Percentiles rank a stretch among this genome's conserved stretches.
phyloP scores from a whole-genome alignment of 2,888 invertebrate genomes.

The Bellardia bayeri region DNA sequence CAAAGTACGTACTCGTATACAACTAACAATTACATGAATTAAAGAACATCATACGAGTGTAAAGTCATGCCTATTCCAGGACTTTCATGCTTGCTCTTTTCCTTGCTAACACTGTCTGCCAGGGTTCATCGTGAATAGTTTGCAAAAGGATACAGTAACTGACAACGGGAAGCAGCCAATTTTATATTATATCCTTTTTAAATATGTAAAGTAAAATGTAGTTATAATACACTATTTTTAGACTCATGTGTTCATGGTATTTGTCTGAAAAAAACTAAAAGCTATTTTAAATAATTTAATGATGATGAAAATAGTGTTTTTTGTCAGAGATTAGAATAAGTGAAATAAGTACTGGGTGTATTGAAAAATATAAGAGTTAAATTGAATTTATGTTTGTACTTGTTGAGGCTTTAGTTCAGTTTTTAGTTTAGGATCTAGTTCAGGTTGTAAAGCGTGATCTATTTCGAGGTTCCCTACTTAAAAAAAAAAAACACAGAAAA shows the following conservation, averaged over 20 bases:
- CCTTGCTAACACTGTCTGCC: not conserved
- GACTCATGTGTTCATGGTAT: not conserved
- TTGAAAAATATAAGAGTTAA: too few species aligned
- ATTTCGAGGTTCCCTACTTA: too few species aligned
- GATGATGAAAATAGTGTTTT: not conserved
- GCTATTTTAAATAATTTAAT: not conserved
- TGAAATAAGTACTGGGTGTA: not conserved
- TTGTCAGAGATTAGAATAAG: not conserved
- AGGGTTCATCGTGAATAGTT: constrained; percentile 20
- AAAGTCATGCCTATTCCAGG: constrained; percentile 4
- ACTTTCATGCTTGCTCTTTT: not conserved
- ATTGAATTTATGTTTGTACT: too few species aligned
- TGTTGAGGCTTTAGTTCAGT: too few species aligned
- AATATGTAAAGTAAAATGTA: constrained; percentile 27
- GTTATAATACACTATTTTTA: not conserved
- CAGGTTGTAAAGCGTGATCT: too few species aligned
- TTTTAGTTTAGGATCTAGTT: too few species aligned
- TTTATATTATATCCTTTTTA: constrained; percentile 57
- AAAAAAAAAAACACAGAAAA: too few species aligned
- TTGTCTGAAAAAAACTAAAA: not conserved
- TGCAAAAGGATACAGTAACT: constrained; percentile 49
- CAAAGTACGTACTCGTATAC: constrained; percentile 18
- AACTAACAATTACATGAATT: not conserved
- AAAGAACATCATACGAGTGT: constrained; percentile 10
- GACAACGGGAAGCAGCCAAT: constrained; percentile 68